Evolutionary conservation across 2,113 vertebrate genomes (phyloP).

Genomic region (Hippocampus zosterae): DNA sequence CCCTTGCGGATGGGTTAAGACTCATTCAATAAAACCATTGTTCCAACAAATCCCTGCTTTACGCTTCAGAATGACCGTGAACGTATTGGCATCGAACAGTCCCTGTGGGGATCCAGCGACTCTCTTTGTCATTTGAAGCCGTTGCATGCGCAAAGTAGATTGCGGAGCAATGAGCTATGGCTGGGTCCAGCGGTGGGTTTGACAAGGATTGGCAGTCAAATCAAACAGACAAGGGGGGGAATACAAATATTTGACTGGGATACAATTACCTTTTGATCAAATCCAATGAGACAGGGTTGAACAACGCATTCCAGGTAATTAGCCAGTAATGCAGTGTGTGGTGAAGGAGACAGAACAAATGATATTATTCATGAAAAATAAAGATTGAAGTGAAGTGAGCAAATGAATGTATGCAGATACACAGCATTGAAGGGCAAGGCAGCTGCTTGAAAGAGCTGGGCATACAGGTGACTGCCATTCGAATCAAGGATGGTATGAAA

Average conservation of each 20-base stretch:
- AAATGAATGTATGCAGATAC: slow-evolving; percentile 59
- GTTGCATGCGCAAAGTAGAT: slow-evolving; percentile 67
- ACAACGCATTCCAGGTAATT: slow-evolving; percentile 62
- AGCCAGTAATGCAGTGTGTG: slow-evolving; percentile 55
- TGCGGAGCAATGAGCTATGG: slow-evolving; percentile 66
- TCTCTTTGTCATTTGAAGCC: slow-evolving; percentile 63
- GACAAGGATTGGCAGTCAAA: slow-evolving; percentile 56
- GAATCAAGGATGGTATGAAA: slow-evolving; percentile 37
- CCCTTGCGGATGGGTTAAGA: slow-evolving; percentile 34
- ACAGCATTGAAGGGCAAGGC: slow-evolving; percentile 34
- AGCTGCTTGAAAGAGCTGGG: slow-evolving; percentile 24
- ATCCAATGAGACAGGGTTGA: slow-evolving; percentile 46
- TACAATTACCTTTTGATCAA: slow-evolving; percentile 66
- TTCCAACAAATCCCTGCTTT: slow-evolving; percentile 56
- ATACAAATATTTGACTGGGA: slow-evolving; percentile 66
- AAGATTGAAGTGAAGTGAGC: slow-evolving; percentile 39
- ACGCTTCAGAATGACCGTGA: slow-evolving; percentile 65
- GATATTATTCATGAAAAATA: slow-evolving; percentile 48
- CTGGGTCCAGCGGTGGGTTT: slow-evolving; percentile 49
- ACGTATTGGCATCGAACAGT: slow-evolving; percentile 46
- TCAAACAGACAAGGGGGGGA: slow-evolving; percentile 60
- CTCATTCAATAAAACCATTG: slow-evolving; percentile 49
- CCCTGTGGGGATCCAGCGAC: slow-evolving; percentile 59
- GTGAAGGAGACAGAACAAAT: slow-evolving; percentile 40
- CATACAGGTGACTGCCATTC: slow-evolving; percentile 56